Percentiles rank a stretch among this genome's conserved stretches.
These are phyloP conservation scores for Mastomys coucha DNA, from an alignment of 2,113 vertebrate genomes.

Conservation along the genomic window DNA sequence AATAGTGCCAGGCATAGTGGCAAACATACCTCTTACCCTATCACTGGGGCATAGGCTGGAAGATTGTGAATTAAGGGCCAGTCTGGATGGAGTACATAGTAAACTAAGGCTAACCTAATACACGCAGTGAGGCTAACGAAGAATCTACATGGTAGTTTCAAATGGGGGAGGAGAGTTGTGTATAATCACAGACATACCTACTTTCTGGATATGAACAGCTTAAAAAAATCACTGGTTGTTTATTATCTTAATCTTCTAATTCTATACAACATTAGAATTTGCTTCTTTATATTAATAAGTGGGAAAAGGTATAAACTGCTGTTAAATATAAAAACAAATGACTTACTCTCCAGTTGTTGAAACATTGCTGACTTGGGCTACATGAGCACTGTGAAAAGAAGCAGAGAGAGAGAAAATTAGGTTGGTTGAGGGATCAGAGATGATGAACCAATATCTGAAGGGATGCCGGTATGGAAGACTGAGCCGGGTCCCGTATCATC, in stretches of 20 bases:
- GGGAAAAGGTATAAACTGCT: background rate
- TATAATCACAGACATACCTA: background rate
- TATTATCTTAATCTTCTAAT: background rate
- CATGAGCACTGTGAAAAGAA: slow-evolving; percentile 88
- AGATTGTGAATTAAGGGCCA: background rate
- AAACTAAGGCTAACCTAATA: background rate
- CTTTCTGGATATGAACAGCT: background rate
- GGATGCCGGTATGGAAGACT: background rate
- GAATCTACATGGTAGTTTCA: background rate
- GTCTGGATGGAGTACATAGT: background rate
- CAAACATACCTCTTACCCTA: background rate
- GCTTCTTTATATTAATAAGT: background rate
- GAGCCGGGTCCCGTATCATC: background rate
- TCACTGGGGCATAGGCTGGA: background rate
- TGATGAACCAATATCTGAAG: background rate
- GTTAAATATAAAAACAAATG: slow-evolving; percentile 5
- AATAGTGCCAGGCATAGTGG: background rate
- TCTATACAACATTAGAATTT: background rate
- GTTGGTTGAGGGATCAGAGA: slow-evolving; percentile 39
- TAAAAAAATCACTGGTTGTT: background rate
- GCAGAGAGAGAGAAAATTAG: slow-evolving; percentile 69
- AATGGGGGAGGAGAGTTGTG: background rate
- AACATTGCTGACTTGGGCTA: slow-evolving; percentile 89
- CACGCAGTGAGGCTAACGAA: background rate
- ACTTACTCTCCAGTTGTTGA: slow-evolving; percentile 94